Evolutionary conservation across 2,113 vertebrate genomes (phyloP), one percentile per base, ranked within the genome.

Genomic region (Pangasianodon hypophthalmus): DNA sequence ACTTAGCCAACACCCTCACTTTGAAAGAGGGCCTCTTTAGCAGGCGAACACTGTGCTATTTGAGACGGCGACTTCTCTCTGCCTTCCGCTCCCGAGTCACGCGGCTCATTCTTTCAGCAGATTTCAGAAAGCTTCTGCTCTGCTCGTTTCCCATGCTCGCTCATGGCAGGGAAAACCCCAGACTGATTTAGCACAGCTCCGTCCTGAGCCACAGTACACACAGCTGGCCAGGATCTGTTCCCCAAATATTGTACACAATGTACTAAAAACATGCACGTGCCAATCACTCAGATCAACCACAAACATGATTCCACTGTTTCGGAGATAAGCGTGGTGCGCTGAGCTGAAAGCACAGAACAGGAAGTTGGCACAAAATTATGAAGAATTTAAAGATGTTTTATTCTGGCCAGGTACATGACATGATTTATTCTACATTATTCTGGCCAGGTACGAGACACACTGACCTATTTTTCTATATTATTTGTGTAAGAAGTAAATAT

Each of bases 31-130:
- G 64, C 81, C 37, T 73, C 37, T 46, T 13, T 3, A 80, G 26
- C 19, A 56, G 50, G 52, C 32, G 4, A 56, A 56, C 48, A 1
- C 81, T 75, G 50, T 41, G 62, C 52, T 84, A 83, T 84, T 84
- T 71, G 64, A 84, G 81, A 89, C 69, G 18, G 4, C 46, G 29
- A 46, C 29, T 64, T 88, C 87, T 87, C 73, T 50, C 75, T 67
- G 58, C 41, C 46, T 64, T 81, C 77, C 29, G n/a, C 73, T 88
- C 77, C 32, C 0, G n/a, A 88, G 80, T 56, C 80, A 83, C 64
- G 48, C 48, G 32, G 50, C 24, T 89, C 81, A 58, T 60, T 89
- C 67, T 89, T 84, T 84, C 32, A 75, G 37, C 60, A 69, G 46
- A 52, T 52, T 67, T 88, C 58, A 81, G n/a, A 41, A 32, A 44